These are phyloP conservation scores for Drosophila kambysellisi DNA, from an alignment of 2,888 invertebrate genomes.

Conservation along the genomic window DNA sequence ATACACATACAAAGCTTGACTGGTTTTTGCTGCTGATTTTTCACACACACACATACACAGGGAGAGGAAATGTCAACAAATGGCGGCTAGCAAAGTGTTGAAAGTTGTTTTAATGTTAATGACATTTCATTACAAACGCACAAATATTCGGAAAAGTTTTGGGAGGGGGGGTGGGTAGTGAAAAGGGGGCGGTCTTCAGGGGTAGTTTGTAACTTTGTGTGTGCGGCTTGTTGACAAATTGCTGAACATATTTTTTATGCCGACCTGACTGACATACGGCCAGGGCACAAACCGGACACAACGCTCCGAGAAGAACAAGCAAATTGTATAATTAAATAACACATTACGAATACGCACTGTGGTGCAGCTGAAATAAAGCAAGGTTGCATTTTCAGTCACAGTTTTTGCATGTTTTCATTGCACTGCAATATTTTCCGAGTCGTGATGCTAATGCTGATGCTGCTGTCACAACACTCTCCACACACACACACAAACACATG, in stretches of 20 bases:
- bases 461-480: slow-evolving; percentile 1
- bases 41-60: slow-evolving; percentile 13
- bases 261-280: slow-evolving; percentile 6
- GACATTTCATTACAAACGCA: slow-evolving; percentile 69
- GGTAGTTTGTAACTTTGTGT: slow-evolving; percentile 20
- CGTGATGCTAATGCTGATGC: slow-evolving; percentile 5
- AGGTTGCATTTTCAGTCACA: slow-evolving; percentile 15
- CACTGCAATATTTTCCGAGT: neutral
- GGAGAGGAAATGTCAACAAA: slow-evolving; percentile 38
- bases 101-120: slow-evolving; percentile 76
- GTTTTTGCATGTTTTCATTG: slow-evolving; percentile 11
- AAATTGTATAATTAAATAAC: slow-evolving; percentile 71
- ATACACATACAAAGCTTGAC: slow-evolving; percentile 14
- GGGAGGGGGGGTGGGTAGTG: neutral
- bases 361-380: slow-evolving; percentile 26
- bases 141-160: slow-evolving; percentile 18
- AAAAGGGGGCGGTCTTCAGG: neutral
- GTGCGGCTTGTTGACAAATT: slow-evolving; percentile 62
- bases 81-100: slow-evolving; percentile 59
- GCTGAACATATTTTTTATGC: slow-evolving; percentile 67
- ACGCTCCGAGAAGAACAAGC: neutral
- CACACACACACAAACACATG: slow-evolving; percentile 2
- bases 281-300: slow-evolving; percentile 34
- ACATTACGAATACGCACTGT: slow-evolving; percentile 64
- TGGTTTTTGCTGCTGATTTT: slow-evolving; percentile 31